A percentile compares a stretch with the other conserved stretches of the same genome.
Conservation (phyloP, 1,140 invertebrate species). For the Lerema accius region DNA sequence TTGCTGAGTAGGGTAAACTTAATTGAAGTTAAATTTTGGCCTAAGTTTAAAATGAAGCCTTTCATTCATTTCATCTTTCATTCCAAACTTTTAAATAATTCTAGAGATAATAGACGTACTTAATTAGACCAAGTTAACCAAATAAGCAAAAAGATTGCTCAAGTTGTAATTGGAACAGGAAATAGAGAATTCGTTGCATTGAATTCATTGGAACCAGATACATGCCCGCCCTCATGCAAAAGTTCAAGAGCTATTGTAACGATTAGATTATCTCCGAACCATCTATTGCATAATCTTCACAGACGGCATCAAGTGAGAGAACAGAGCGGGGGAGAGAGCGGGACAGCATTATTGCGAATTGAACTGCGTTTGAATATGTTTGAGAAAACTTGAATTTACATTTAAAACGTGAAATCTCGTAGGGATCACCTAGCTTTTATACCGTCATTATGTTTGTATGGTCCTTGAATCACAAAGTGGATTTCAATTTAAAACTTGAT, state of each 20-base stretch:
- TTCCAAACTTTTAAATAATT: too few species aligned
- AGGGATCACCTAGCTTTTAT: not conserved
- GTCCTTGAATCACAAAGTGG: too few species aligned
- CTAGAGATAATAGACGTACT: too few species aligned
- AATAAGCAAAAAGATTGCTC: constrained; percentile 1
- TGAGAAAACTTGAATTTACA: constrained; percentile 8
- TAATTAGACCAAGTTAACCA: not conserved
- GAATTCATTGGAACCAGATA: constrained; percentile 27
- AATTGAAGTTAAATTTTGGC: too few species aligned
- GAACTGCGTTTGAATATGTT: constrained; percentile 24
- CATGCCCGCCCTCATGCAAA: constrained; percentile 44
- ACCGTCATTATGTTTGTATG: not conserved
- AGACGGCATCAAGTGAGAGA: constrained; percentile 33
- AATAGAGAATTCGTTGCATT: constrained; percentile 18
- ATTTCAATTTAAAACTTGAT: not conserved
- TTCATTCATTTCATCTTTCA: too few species aligned
- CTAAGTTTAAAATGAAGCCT: too few species aligned
- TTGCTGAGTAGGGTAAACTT: too few species aligned
- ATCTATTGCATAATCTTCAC: constrained; percentile 52
- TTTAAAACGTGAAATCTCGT: not conserved
- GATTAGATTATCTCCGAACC: constrained; percentile 59
- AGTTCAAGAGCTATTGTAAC: constrained; percentile 49
- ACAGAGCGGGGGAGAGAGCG: constrained; percentile 38
- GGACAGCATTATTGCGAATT: constrained; percentile 20
- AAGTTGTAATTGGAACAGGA: constrained; percentile 24